phyloP scores from a whole-genome alignment of 2,797 vertebrate genomes.

The Limnodromus scolopaceus region DNA sequence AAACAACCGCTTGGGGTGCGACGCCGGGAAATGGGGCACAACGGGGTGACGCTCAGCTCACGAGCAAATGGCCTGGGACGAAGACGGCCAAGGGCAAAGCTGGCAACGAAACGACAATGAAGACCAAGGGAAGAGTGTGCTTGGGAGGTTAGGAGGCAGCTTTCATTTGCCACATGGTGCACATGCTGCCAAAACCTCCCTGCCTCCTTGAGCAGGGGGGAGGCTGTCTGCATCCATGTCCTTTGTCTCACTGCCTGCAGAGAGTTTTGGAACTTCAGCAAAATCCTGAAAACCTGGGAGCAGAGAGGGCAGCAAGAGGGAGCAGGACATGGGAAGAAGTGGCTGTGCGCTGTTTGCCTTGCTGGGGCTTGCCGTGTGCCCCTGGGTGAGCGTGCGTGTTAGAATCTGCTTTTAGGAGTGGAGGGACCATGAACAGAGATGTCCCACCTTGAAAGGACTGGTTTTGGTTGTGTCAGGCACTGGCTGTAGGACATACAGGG shows the following conservation, averaged over 20 bases:
- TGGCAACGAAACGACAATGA: rapidly evolving
- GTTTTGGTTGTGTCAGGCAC: background rate
- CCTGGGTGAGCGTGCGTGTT: rapidly evolving
- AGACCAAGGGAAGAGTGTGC: background rate
- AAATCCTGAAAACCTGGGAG: background rate
- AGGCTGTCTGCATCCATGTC: too few relatives aligned
- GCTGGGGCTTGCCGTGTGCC: background rate
- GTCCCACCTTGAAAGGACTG: background rate
- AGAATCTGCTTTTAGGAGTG: background rate
- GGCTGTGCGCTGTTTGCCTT: background rate
- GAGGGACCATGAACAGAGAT: rapidly evolving
- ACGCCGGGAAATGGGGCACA: rapidly evolving
- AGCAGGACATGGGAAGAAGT: background rate
- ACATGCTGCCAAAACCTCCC: rapidly evolving
- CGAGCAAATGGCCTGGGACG: rapidly evolving
- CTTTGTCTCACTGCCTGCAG: rapidly evolving
- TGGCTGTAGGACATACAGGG: background rate
- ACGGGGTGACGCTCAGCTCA: rapidly evolving
- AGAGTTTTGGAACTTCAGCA: background rate
- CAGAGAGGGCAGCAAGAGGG: background rate
- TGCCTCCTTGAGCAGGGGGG: rapidly evolving
- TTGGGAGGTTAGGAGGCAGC: too few relatives aligned
- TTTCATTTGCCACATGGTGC: rapidly evolving
- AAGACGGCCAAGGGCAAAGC: background rate
- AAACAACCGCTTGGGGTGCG: rapidly evolving